Conservation (phyloP, 2,888 invertebrate genomes). For the Charanyca ferruginea region DNA sequence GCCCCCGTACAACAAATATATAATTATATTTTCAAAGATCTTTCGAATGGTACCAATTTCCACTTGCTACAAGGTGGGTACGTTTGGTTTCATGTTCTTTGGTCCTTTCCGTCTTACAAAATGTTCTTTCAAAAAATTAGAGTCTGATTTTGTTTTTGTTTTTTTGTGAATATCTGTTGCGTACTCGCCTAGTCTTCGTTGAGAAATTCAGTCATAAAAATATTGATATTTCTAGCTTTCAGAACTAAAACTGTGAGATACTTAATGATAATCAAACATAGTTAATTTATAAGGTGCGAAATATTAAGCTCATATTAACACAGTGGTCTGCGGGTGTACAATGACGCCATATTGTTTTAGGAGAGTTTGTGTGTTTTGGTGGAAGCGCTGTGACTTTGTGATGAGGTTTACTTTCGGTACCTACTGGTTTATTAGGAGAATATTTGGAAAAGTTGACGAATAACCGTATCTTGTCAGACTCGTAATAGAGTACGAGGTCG, state of each 20-base stretch:
- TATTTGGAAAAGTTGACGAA: not conserved
- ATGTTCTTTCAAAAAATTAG: too few species aligned
- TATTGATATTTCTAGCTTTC: too few species aligned
- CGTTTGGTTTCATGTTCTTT: too few species aligned
- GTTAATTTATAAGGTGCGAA: constrained; percentile 11
- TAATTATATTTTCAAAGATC: too few species aligned
- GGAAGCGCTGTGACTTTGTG: constrained; percentile 25
- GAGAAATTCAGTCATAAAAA: not conserved
- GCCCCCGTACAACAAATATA: too few species aligned
- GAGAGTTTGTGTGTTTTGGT: constrained; percentile 47
- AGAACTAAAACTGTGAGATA: not conserved
- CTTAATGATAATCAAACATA: constrained; percentile 14
- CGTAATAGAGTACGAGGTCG: not conserved
- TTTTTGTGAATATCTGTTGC: too few species aligned
- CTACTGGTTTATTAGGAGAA: not conserved
- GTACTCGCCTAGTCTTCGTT: too few species aligned
- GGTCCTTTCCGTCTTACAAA: too few species aligned
- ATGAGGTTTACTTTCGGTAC: constrained; percentile 13
- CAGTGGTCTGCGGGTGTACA: constrained; percentile 26
- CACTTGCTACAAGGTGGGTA: too few species aligned
- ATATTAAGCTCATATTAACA: constrained; percentile 34
- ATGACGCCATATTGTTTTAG: constrained; percentile 50
- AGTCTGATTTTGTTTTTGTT: too few species aligned
- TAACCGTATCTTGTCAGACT: not conserved
- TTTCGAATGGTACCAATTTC: too few species aligned